These are phyloP conservation scores for Pyxicephalus adspersus DNA, from an alignment of 2,113 vertebrate species.

Conservation along the genomic window DNA sequence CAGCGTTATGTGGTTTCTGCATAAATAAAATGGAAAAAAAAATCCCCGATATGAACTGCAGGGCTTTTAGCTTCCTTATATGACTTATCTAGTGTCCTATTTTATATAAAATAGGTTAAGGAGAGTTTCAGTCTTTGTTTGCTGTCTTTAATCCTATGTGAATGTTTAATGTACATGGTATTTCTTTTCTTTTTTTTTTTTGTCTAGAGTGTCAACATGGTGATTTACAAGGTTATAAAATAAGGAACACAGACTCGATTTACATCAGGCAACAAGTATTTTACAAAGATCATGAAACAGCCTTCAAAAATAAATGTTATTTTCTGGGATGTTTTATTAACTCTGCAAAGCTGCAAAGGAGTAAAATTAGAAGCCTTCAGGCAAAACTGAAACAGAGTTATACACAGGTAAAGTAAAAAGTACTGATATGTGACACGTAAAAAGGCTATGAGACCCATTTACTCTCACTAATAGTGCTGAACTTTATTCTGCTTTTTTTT, in stretches of 20 bases:
- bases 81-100: conserved; percentile 42
- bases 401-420: too few species aligned
- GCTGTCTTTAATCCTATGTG: conserved; percentile 21
- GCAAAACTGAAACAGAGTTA: too few species aligned
- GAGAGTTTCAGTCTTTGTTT: background rate
- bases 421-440: too few species aligned
- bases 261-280: background rate
- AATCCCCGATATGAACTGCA: conserved; percentile 19
- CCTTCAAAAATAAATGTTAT: background rate
- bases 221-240: conserved; percentile 4
- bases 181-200: background rate
- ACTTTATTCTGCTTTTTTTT: too few species aligned
- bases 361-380: too few species aligned
- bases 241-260: conserved; percentile 19
- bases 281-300: background rate
- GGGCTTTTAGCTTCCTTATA: conserved; percentile 23
- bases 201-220: background rate
- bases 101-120: conserved; percentile 42
- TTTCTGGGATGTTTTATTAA: background rate
- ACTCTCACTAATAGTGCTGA: too few species aligned
- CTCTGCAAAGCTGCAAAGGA: too few species aligned
- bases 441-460: too few species aligned
- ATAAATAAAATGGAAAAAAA: conserved; percentile 36
- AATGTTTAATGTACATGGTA: background rate
- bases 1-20: conserved; percentile 26